phyloP scores from a whole-genome alignment of 2,113 vertebrate genomes.

The Cynocephalus volans region DNA sequence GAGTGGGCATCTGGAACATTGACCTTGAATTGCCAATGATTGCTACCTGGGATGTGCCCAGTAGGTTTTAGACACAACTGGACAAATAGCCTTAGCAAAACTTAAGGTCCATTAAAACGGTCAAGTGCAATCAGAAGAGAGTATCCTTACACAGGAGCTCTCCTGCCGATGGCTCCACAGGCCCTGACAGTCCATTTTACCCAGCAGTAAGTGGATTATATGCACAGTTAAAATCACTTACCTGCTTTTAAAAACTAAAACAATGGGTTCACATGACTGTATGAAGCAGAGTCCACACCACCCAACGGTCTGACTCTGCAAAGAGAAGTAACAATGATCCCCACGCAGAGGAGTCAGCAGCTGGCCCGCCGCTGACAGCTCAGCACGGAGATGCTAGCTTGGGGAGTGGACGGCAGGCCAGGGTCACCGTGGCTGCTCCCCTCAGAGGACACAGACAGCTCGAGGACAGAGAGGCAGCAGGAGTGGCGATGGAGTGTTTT shows the following conservation, averaged over 20 bases:
- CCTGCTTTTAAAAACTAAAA: constrained; percentile 48
- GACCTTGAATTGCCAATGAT: neutral
- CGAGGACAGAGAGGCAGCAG: neutral
- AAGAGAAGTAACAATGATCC: neutral
- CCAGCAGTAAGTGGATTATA: neutral
- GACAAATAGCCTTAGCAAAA: neutral
- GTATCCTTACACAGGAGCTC: neutral
- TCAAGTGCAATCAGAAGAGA: constrained; percentile 29
- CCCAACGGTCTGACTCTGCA: neutral
- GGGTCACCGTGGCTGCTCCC: neutral
- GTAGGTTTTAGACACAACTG: neutral
- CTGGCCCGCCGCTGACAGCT: neutral
- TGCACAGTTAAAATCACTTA: neutral
- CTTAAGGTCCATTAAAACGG: neutral
- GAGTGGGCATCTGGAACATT: neutral
- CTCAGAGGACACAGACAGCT: neutral
- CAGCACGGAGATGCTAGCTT: neutral
- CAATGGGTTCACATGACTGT: neutral
- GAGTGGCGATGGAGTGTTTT: neutral
- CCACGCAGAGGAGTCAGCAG: neutral
- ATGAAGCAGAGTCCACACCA: neutral
- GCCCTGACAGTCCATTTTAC: neutral
- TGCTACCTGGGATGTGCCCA: neutral
- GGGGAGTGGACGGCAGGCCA: neutral
- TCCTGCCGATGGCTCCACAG: neutral